Evolutionary conservation across 2,797 vertebrate species (phyloP).

Genomic region (Macropus fuliginosus): DNA sequence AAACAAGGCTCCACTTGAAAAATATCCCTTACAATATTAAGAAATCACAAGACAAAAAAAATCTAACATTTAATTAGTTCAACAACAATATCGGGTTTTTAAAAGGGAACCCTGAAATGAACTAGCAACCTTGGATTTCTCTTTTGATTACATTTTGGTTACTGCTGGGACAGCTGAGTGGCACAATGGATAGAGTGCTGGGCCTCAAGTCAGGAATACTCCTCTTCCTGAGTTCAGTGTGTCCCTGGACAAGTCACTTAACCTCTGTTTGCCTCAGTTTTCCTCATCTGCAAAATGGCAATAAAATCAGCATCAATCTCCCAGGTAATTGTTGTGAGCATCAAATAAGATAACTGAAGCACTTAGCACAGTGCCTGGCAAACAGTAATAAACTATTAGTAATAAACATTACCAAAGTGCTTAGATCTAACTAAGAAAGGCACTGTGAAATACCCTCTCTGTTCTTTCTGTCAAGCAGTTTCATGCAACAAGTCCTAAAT

Average conservation of each 20-base stretch:
- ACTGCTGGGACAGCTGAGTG: neutral
- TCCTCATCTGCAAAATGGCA: slow-evolving; percentile 14
- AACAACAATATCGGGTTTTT: neutral
- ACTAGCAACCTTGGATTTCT: neutral
- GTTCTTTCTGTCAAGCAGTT: slow-evolving; percentile 31
- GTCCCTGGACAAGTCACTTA: slow-evolving; percentile 22
- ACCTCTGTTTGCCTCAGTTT: neutral
- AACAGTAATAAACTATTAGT: neutral
- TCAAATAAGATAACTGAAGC: slow-evolving; percentile 46
- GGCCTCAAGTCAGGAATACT: neutral
- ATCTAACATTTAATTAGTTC: neutral
- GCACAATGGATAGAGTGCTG: neutral
- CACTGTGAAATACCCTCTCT: neutral
- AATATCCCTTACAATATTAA: neutral
- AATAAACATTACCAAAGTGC: slow-evolving; percentile 25
- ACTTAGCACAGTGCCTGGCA: neutral
- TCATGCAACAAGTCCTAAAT: slow-evolving; percentile 18
- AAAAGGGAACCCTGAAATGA: neutral
- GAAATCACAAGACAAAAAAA: neutral
- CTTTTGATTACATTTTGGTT: neutral
- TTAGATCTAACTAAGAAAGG: neutral
- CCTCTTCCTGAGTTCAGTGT: slow-evolving; percentile 33
- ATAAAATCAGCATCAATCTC: slow-evolving; percentile 11
- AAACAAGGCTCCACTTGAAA: neutral
- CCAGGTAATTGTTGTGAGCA: slow-evolving; percentile 33